These are phyloP conservation scores for Whitmania pigra DNA, from an alignment of 1,140 invertebrate species.

Conservation along the genomic window DNA sequence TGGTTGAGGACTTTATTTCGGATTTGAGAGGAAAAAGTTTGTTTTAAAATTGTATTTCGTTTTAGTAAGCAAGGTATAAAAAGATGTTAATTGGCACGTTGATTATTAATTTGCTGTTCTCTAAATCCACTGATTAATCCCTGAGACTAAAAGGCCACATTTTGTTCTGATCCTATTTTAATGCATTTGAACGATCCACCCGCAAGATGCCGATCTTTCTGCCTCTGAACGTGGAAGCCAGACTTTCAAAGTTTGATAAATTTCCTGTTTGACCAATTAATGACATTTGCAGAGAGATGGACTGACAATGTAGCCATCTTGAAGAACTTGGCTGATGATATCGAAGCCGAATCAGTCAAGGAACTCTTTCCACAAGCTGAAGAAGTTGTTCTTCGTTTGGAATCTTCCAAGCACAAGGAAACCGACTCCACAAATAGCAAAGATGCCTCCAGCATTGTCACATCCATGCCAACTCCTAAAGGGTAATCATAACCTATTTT, in stretches of 20 bases:
- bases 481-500: constrained; percentile 10
- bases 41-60: neutral
- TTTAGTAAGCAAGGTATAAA: too few species aligned
- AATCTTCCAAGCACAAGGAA: neutral
- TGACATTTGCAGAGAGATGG: constrained; percentile 17
- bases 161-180: too few species aligned
- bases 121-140: too few species aligned
- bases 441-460: neutral
- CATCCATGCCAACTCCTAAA: constrained; percentile 5
- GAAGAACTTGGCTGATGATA: constrained; percentile 12
- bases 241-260: too few species aligned
- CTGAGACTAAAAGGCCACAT: too few species aligned
- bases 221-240: too few species aligned
- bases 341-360: constrained; percentile 11
- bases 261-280: neutral
- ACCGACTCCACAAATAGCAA: neutral
- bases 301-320: constrained; percentile 17
- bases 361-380: constrained; percentile 18
- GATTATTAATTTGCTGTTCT: too few species aligned
- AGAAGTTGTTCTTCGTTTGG: constrained; percentile 12
- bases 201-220: too few species aligned
- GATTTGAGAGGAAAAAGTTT: constrained; percentile 7
- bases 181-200: too few species aligned
- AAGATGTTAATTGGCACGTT: too few species aligned
- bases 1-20: neutral